Evolutionary conservation across 1,140 invertebrate genomes (phyloP).

Genomic region (Ceratoteleas bidentatus): DNA sequence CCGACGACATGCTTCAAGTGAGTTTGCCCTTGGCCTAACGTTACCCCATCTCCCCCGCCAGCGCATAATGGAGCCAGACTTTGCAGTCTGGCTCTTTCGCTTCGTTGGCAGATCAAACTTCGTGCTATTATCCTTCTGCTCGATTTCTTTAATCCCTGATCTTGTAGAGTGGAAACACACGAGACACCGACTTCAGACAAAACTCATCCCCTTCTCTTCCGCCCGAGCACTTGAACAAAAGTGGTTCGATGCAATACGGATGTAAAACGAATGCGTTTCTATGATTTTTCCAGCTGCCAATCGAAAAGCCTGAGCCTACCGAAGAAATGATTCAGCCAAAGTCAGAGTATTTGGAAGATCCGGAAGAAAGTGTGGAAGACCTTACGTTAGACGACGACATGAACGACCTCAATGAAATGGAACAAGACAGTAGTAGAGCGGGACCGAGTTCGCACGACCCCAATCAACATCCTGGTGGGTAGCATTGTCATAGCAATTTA

Average conservation of each 20-base stretch:
- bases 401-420: slow-evolving; percentile 85
- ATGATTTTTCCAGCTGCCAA: slow-evolving; percentile 72
- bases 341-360: slow-evolving; percentile 88
- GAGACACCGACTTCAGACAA: slow-evolving; percentile 62
- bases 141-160: slow-evolving; percentile 54
- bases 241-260: no score
- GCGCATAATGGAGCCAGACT: slow-evolving; percentile 71
- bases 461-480: slow-evolving; percentile 81
- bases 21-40: slow-evolving; percentile 22
- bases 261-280: background rate
- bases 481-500: slow-evolving; percentile 13
- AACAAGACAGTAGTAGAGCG: slow-evolving; percentile 82
- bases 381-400: slow-evolving; percentile 90
- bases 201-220: background rate
- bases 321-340: slow-evolving; percentile 86
- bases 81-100: slow-evolving; percentile 69
- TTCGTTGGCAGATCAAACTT: slow-evolving; percentile 75
- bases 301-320: slow-evolving; percentile 80
- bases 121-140: slow-evolving; percentile 75
- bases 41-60: slow-evolving; percentile 51
- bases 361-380: slow-evolving; percentile 90
- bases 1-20: slow-evolving; percentile 80
- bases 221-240: no score
- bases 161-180: slow-evolving; percentile 76
- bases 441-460: slow-evolving; percentile 80